These are phyloP conservation scores for Lethenteron camtschaticum DNA, from an alignment of 2,113 vertebrate species.

Conservation along the genomic window DNA sequence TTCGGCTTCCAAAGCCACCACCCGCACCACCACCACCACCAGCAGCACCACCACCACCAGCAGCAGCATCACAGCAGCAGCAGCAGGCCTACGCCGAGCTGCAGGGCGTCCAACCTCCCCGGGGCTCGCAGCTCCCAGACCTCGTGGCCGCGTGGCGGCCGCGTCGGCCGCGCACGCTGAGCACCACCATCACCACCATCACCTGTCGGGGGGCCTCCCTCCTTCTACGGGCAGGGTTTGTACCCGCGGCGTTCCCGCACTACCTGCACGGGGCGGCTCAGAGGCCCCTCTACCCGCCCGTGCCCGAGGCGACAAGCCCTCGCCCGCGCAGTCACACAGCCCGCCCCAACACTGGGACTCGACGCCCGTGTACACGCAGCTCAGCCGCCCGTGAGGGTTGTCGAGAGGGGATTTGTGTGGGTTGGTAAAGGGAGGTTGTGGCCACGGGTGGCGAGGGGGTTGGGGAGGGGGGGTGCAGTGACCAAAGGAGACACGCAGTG, in stretches of 20 bases:
- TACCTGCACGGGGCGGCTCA: background rate
- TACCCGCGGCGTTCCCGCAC: conserved; percentile 3
- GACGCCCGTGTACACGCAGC: background rate
- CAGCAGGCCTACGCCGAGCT: background rate
- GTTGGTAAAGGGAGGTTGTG: no score
- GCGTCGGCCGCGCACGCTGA: background rate
- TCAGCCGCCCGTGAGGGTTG: background rate
- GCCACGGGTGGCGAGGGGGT: no score
- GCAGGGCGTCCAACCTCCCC: background rate
- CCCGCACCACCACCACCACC: background rate
- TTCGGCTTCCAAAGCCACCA: conserved; percentile 4
- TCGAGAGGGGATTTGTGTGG: no score
- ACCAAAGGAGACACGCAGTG: no score
- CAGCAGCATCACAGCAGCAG: background rate
- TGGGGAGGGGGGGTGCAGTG: no score
- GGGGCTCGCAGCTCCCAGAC: background rate
- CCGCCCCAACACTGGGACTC: background rate
- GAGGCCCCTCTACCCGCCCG: conserved; percentile 1
- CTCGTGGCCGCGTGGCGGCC: background rate
- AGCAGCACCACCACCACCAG: background rate
- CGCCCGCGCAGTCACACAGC: background rate
- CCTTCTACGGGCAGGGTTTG: conserved; percentile 4
- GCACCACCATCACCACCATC: background rate
- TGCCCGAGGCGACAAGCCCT: background rate
- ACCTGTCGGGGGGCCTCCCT: conserved; percentile 1